phyloP scores from a whole-genome alignment of 2,797 vertebrate genomes.

The Paguma larvata region DNA sequence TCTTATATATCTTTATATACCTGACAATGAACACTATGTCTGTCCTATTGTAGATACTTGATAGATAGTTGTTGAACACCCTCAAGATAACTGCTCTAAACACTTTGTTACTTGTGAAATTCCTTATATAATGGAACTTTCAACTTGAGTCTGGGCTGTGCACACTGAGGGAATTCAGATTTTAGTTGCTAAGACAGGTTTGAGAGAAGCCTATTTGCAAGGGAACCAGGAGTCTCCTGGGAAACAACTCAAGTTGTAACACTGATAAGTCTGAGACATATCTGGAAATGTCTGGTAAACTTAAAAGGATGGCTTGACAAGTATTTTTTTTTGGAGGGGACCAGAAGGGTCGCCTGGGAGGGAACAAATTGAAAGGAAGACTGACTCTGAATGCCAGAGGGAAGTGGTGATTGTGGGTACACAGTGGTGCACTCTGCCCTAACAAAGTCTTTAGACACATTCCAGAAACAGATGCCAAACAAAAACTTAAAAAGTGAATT shows the following conservation, averaged over 20 bases:
- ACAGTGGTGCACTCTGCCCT: neutral
- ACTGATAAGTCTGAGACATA: constrained; percentile 16
- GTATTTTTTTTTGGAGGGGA: neutral
- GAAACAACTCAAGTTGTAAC: constrained; percentile 15
- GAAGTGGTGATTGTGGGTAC: neutral
- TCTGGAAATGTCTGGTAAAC: constrained; percentile 45
- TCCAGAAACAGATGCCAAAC: neutral
- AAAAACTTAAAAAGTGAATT: constrained; percentile 39
- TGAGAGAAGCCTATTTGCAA: constrained; percentile 2
- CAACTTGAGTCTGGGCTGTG: neutral
- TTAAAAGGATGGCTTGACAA: neutral
- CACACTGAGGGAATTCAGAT: neutral
- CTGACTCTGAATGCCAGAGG: neutral
- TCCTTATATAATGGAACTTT: neutral
- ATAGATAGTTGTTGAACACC: neutral
- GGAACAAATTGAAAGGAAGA: constrained; percentile 60
- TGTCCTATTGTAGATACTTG: neutral
- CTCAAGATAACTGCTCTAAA: constrained; percentile 22
- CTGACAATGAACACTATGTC: neutral
- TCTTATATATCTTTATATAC: neutral
- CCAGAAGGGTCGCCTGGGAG: neutral
- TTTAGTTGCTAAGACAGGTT: neutral
- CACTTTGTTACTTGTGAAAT: constrained; percentile 4
- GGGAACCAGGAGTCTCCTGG: neutral
- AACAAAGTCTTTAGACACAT: neutral